A percentile compares a stretch with the other conserved stretches of the same genome.
phyloP scores from a whole-genome alignment of 2,797 vertebrate species.

The Acrossocheilus wenchowensis region DNA sequence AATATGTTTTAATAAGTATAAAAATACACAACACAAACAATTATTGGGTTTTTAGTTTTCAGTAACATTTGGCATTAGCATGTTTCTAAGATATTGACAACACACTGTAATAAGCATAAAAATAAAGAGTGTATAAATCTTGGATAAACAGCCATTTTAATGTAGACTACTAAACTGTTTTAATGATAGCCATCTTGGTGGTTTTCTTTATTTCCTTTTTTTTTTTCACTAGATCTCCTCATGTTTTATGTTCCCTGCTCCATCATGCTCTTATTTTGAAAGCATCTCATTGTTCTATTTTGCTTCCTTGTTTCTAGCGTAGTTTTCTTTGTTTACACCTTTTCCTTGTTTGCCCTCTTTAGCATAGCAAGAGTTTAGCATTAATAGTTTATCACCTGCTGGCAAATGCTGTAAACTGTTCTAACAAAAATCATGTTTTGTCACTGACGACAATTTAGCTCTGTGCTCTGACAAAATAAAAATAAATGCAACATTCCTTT shows the following conservation, averaged over 20 bases:
- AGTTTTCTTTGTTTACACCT: neutral
- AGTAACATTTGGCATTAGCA: neutral
- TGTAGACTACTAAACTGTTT: neutral
- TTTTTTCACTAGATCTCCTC: too few relatives aligned
- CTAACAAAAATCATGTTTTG: neutral
- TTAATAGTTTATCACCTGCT: neutral
- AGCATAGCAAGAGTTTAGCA: neutral
- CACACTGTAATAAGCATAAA: neutral
- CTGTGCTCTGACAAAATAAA: neutral
- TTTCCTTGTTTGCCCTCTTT: neutral
- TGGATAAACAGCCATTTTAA: neutral
- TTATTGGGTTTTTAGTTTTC: neutral
- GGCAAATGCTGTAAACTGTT: neutral
- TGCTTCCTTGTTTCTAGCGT: neutral
- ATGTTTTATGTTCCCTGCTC: neutral
- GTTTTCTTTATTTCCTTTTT: too few relatives aligned
- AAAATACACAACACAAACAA: neutral
- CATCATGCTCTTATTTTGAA: constrained; percentile 7
- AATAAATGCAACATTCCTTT: neutral
- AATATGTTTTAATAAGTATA: neutral
- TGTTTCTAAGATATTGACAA: neutral
- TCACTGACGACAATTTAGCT: neutral
- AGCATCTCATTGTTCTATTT: neutral
- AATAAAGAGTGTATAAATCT: neutral
- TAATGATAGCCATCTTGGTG: neutral